These are phyloP conservation scores for Thumatha senex DNA, from an alignment of 2,888 invertebrate species.

Conservation along the genomic window DNA sequence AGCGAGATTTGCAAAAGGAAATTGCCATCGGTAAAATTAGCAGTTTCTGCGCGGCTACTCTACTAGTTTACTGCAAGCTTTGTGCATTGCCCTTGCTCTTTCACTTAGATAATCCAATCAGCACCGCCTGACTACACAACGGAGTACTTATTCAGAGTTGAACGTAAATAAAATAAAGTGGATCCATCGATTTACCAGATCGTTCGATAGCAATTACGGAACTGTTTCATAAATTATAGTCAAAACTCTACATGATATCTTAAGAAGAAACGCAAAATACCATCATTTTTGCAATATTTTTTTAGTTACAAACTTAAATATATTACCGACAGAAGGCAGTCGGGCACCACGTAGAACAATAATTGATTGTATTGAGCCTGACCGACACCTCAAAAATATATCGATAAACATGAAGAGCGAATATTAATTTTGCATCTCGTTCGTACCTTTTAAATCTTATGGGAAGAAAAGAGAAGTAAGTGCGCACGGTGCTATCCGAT, in stretches of 20 bases:
- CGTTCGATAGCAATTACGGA: conserved; percentile 52
- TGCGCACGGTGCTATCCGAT: conserved; percentile 71
- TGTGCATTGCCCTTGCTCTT: conserved; percentile 62
- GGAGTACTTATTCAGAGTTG: conserved; percentile 60
- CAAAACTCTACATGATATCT: conserved; percentile 38
- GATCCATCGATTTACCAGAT: conserved; percentile 30
- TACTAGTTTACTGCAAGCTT: conserved; percentile 43
- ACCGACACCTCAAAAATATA: conserved; percentile 75
- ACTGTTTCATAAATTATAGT: conserved; percentile 31
- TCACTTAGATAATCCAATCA: conserved; percentile 74
- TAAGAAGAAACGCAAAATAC: conserved; percentile 55
- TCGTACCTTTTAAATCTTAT: conserved; percentile 30
- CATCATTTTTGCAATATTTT: conserved; percentile 58
- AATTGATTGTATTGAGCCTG: conserved; percentile 79
- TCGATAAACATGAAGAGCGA: conserved; percentile 51
- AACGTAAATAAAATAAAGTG: conserved; percentile 44
- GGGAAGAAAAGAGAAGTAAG: conserved; percentile 53
- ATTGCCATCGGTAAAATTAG: conserved; percentile 25
- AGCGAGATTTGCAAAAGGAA: conserved; percentile 24
- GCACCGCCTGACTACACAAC: conserved; percentile 57
- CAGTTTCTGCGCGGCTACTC: conserved; percentile 22
- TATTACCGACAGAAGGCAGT: conserved; percentile 72
- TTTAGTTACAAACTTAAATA: conserved; percentile 59
- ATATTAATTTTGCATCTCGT: conserved; percentile 63
- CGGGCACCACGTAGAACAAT: conserved; percentile 75